Conservation (phyloP, 2,797 vertebrate species). For the Dendrocincla fuliginosa region DNA sequence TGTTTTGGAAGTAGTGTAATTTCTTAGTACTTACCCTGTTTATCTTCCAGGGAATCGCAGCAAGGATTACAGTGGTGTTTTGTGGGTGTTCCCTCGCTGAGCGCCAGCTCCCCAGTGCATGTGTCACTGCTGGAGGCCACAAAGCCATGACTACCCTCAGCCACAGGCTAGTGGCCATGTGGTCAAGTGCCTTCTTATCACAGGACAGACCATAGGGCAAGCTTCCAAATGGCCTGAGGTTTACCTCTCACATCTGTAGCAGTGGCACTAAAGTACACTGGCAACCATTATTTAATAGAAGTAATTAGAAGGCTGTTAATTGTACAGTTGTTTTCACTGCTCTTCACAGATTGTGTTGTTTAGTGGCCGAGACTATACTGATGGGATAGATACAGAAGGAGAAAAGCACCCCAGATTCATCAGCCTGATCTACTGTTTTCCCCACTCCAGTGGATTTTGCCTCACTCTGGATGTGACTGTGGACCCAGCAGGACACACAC, state of each 20-base stretch:
- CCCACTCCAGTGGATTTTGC: neutral
- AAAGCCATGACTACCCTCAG: neutral
- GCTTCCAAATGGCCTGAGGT: neutral
- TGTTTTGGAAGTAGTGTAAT: neutral
- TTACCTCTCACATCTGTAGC: neutral
- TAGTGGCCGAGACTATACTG: neutral
- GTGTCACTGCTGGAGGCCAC: neutral
- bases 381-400: neutral
- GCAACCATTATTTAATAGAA: neutral
- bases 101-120: neutral
- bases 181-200: neutral
- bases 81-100: neutral
- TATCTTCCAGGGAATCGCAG: neutral
- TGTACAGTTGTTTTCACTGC: neutral
- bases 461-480: neutral
- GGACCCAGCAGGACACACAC: neutral
- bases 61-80: neutral
- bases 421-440: neutral
- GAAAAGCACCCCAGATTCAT: neutral
- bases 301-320: neutral
- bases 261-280: neutral
- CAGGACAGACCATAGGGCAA: neutral
- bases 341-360: neutral
- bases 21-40: neutral
- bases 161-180: neutral